A percentile compares a stretch with the other conserved stretches of the same genome.
Evolutionary conservation across 2,888 invertebrate genomes (phyloP).

Genomic region (Tigriopus californicus): DNA sequence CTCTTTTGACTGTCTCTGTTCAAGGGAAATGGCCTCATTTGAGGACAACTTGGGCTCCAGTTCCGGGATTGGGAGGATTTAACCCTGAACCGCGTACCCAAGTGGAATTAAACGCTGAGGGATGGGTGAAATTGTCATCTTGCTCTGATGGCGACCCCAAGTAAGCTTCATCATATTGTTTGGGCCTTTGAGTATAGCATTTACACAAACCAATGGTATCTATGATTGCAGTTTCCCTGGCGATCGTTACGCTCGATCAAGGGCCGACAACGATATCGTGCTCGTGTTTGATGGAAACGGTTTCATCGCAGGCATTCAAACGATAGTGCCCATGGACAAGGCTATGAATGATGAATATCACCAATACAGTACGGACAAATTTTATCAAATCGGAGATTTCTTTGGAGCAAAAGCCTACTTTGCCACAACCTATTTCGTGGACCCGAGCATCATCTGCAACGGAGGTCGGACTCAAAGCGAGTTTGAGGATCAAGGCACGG

Average conservation of each 20-base stretch:
- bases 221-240: background rate
- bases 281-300: conserved; percentile 10
- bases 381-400: background rate
- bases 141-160: background rate
- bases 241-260: background rate
- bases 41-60: background rate
- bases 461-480: background rate
- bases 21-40: background rate
- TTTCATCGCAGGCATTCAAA: conserved; percentile 12
- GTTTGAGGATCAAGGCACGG: background rate
- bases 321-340: background rate
- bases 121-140: background rate
- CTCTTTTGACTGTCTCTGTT: background rate
- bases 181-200: too few species aligned
- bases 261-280: background rate
- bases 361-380: too few species aligned
- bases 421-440: conserved; percentile 10
- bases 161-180: too few species aligned
- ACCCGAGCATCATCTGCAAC: conserved; percentile 1
- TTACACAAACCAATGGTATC: too few species aligned
- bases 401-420: background rate
- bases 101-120: background rate
- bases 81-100: background rate
- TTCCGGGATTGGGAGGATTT: background rate
- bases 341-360: too few species aligned